These are phyloP conservation scores for Meganola albula DNA, from an alignment of 2,888 invertebrate species.

Conservation along the genomic window DNA sequence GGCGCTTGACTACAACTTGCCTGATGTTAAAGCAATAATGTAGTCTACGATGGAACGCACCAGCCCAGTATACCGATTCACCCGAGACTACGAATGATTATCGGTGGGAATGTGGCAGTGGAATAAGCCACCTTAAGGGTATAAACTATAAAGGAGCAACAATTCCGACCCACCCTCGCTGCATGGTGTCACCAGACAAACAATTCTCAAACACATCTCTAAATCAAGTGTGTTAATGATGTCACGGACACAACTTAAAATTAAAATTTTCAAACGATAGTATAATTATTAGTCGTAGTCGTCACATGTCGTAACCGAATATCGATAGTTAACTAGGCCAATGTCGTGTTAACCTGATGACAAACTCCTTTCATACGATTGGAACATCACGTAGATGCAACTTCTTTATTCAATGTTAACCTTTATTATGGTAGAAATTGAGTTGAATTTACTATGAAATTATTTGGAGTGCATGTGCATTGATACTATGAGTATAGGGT, in stretches of 20 bases:
- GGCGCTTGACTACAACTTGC: no score
- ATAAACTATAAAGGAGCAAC: no score
- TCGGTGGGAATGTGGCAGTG: no score
- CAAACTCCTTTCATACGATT: slow-evolving; percentile 20
- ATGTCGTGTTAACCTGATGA: slow-evolving; percentile 37
- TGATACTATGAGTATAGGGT: no score
- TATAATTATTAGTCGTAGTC: slow-evolving; percentile 36
- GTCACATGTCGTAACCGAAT: slow-evolving; percentile 62
- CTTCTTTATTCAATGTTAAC: not conserved
- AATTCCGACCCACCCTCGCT: slow-evolving; percentile 1
- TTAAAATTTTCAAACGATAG: slow-evolving; percentile 35
- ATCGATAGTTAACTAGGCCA: slow-evolving; percentile 62
- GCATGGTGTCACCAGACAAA: not conserved
- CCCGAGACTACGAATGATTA: no score
- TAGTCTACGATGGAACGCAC: no score
- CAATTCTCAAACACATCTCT: slow-evolving; percentile 15
- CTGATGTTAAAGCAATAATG: no score
- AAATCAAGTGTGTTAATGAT: slow-evolving; percentile 26
- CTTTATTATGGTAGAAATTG: slow-evolving; percentile 1
- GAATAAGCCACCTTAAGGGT: no score
- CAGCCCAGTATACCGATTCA: no score
- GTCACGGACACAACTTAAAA: slow-evolving; percentile 40
- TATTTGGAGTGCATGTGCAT: no score
- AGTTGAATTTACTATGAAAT: not conserved
- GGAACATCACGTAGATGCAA: slow-evolving; percentile 7